Percentiles rank a stretch among this genome's conserved stretches.
phyloP scores from a whole-genome alignment of 2,113 vertebrate genomes.

The Podocnemis expansa region DNA sequence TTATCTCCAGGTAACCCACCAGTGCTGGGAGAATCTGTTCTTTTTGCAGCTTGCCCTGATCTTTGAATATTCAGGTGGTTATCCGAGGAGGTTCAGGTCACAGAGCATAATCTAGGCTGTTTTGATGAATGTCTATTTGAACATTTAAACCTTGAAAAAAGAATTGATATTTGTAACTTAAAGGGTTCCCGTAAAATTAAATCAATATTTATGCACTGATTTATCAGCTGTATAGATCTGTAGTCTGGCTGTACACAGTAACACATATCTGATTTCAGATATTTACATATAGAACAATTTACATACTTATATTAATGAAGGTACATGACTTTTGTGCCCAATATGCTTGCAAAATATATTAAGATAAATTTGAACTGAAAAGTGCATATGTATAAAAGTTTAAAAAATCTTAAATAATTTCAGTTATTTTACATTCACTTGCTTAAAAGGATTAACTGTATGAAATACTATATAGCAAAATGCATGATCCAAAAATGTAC shows the following conservation, averaged over 20 bases:
- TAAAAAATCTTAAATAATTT: not conserved
- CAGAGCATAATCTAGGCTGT: not conserved
- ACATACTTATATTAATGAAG: not conserved
- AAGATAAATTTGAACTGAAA: no score
- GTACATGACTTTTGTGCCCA: not conserved
- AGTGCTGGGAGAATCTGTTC: no score
- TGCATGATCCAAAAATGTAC: not conserved
- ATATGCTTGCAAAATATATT: not conserved
- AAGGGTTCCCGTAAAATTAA: not conserved
- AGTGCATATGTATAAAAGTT: not conserved
- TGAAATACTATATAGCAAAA: not conserved
- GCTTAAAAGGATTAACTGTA: not conserved
- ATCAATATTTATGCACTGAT: not conserved
- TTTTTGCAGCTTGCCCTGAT: no score
- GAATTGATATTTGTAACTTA: not conserved
- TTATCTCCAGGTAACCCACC: no score
- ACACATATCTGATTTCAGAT: not conserved
- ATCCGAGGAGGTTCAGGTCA: no score
- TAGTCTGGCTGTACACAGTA: not conserved
- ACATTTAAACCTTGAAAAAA: not conserved
- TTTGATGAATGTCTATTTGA: not conserved
- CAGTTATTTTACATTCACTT: not conserved
- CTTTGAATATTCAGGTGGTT: no score
- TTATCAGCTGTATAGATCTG: not conserved
- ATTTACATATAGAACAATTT: not conserved